Percentiles rank a stretch among this genome's conserved stretches.
Evolutionary conservation across 2,797 vertebrate genomes (phyloP).

Genomic region (Morus bassanus): DNA sequence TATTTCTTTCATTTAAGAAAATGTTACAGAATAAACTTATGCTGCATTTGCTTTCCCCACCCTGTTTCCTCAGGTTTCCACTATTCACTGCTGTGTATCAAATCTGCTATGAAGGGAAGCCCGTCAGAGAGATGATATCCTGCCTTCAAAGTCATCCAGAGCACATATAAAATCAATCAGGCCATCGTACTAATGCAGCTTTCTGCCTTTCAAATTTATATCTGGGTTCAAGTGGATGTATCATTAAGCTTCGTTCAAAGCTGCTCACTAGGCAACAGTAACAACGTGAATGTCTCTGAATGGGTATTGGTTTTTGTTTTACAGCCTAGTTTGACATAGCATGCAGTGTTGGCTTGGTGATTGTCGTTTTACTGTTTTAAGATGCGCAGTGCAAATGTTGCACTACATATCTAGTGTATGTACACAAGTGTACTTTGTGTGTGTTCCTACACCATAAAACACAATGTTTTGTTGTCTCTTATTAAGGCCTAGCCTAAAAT

Average conservation of each 20-base stretch:
- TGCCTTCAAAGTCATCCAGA: conserved; percentile 89
- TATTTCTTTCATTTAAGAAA: not conserved
- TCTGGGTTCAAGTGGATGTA: not conserved
- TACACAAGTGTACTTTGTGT: conserved; percentile 14
- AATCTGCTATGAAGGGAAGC: conserved; percentile 87
- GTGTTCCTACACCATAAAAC: not conserved
- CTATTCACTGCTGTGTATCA: conserved; percentile 87
- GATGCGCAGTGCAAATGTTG: not conserved
- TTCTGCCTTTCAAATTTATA: not conserved
- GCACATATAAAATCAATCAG: conserved; percentile 74
- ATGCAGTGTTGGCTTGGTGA: not conserved
- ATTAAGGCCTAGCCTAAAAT: not conserved
- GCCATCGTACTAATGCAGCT: not conserved
- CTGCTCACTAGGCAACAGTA: not conserved
- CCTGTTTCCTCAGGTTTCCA: conserved; percentile 80
- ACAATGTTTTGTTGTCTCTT: not conserved
- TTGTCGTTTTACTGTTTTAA: not conserved
- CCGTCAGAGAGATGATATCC: conserved; percentile 85
- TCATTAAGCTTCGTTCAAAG: not conserved
- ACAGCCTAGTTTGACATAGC: not conserved
- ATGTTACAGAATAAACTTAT: not conserved
- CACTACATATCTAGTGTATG: not conserved
- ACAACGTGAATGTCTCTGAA: not conserved
- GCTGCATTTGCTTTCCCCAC: not conserved
- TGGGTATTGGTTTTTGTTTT: not conserved